Evolutionary conservation across 92 coral and sea anemone species (phyloP), one percentile per base, ranked within the genome.

Genomic region (Galaxea fascicularis): DNA sequence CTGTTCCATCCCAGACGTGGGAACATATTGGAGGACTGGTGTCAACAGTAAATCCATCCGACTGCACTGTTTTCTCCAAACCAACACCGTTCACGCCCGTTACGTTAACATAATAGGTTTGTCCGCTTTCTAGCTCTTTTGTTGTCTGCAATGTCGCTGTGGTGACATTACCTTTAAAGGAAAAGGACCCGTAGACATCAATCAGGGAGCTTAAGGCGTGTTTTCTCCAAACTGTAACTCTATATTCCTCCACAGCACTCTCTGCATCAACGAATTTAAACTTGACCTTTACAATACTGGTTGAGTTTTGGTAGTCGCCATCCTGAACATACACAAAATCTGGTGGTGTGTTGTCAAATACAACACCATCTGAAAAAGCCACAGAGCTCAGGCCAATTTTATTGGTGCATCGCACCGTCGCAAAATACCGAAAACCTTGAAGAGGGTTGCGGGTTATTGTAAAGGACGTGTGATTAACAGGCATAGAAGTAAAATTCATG

Each of bases 321-420:
- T 94, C 94, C 24, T 76, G 74, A 25, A 91, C 78, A 79, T 63
- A 85, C 49, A 88, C 71, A 22, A 84, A 85, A 17, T 72, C 65
- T 16, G 99, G 98, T 26, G 99, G 97, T 39, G 98, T 92, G 16
- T 74, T 73, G 70, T 96, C 99, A 64, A 89, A 90, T n/a, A 88
- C 87, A 44, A 92, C 90, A 41, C 99, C 99, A 72, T 94, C 87
- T 10, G 96, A 90, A 27, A 85, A 67, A 24, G 96, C 62, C n/a
- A 87, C 27, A 8, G 91, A 69, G 66, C 89, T 83, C 28, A 94
- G 89, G 59, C 98, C 99, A 47, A 90, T 97, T 46, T 89, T 88
- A 85, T 96, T 96, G 15, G 51, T 79, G 85, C 99, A 96, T 49
- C 77, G 72, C 14, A 96, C 95, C 0, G 99, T 96, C 30, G 99